Evolutionary conservation across 1,140 invertebrate genomes (phyloP).

Genomic region (Caenorhabditis remanei): DNA sequence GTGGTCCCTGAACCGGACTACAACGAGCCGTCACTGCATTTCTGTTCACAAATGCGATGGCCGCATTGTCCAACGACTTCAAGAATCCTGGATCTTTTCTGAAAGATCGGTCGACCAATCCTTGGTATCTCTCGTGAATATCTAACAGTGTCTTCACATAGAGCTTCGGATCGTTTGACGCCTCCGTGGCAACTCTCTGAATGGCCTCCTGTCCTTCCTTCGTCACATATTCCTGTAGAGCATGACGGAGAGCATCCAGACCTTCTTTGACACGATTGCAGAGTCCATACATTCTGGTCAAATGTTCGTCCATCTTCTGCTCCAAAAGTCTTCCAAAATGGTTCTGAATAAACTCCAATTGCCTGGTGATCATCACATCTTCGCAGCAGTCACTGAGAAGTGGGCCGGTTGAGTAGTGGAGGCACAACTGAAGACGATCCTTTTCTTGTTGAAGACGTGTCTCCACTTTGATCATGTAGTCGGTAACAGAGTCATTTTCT

Average conservation of each 20-base stretch:
- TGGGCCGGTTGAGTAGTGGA: conserved; percentile 90
- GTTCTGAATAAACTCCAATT: conserved; percentile 93
- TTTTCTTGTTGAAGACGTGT: conserved; percentile 90
- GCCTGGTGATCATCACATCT: conserved; percentile 94
- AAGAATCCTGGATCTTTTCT: conserved; percentile 96
- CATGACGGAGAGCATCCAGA: conserved; percentile 81
- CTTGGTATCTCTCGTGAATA: conserved; percentile 96
- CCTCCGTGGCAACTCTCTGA: conserved; percentile 89
- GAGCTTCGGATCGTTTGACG: conserved; percentile 92
- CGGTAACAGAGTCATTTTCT: conserved; percentile 89
- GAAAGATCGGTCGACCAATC: conserved; percentile 91
- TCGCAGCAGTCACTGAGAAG: conserved; percentile 90
- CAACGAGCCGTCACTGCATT: conserved; percentile 89
- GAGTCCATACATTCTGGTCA: conserved; percentile 94
- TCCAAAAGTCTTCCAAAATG: conserved; percentile 96
- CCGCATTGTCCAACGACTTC: conserved; percentile 94
- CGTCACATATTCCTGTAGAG: conserved; percentile 89
- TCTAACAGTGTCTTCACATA: conserved; percentile 92
- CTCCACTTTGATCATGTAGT: conserved; percentile 97
- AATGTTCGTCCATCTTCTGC: conserved; percentile 92
- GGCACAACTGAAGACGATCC: conserved; percentile 90
- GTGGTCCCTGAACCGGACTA: neutral
- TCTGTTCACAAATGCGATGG: conserved; percentile 95
- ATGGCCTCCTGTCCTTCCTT: conserved; percentile 91
- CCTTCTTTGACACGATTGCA: conserved; percentile 93